Percentiles rank a stretch among this genome's conserved stretches.
Conservation (phyloP, 2,888 invertebrate species). For the Eurytoma californica region DNA sequence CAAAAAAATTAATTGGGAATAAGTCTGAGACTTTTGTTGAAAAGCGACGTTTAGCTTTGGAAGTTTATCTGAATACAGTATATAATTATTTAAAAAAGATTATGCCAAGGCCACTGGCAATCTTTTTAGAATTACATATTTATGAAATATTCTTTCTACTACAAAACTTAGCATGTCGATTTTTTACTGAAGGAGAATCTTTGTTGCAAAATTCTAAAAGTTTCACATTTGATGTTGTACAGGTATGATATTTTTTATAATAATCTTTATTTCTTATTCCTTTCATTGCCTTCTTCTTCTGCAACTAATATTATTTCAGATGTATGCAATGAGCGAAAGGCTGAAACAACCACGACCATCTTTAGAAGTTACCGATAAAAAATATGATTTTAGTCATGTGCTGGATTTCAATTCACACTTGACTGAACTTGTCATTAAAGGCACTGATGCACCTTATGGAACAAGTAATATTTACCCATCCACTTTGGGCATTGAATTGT, state of each 20-base stretch:
- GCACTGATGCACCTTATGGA: slow-evolving; percentile 82
- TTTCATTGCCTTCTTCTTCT: too few relatives aligned
- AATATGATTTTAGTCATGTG: slow-evolving; percentile 93
- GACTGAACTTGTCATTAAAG: slow-evolving; percentile 81
- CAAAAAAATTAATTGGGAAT: slow-evolving; percentile 94
- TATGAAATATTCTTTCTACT: slow-evolving; percentile 93
- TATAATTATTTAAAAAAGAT: slow-evolving; percentile 85
- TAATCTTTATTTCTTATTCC: neutral
- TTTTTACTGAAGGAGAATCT: slow-evolving; percentile 86
- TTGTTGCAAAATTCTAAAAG: slow-evolving; percentile 80
- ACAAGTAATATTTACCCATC: slow-evolving; percentile 91
- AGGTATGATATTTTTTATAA: slow-evolving; percentile 77
- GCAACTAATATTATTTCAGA: slow-evolving; percentile 77
- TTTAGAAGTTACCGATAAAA: slow-evolving; percentile 85
- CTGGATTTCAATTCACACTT: slow-evolving; percentile 91
- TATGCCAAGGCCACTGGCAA: slow-evolving; percentile 87
- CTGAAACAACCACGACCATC: slow-evolving; percentile 90
- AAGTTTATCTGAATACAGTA: slow-evolving; percentile 87
- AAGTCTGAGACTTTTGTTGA: slow-evolving; percentile 92
- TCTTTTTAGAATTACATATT: slow-evolving; percentile 91
- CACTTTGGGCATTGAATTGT: slow-evolving; percentile 86
- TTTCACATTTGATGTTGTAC: slow-evolving; percentile 86
- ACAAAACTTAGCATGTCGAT: slow-evolving; percentile 87
- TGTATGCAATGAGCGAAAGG: slow-evolving; percentile 92
- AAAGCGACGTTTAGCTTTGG: slow-evolving; percentile 86